These are phyloP conservation scores for Pituophis catenifer DNA, from an alignment of 2,113 vertebrate genomes.

Conservation along the genomic window DNA sequence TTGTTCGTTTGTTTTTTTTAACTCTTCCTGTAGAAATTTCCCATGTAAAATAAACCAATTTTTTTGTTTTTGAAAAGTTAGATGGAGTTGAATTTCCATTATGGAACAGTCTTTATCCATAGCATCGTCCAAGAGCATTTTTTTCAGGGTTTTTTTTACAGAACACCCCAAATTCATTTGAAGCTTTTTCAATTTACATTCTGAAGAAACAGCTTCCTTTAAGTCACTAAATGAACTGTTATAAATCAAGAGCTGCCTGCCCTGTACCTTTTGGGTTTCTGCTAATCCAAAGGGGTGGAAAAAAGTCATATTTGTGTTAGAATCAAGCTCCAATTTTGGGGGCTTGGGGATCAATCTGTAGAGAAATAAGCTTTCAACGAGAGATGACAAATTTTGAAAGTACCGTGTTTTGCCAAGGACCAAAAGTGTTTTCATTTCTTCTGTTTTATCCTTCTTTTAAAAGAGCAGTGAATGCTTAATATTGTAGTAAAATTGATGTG, in stretches of 20 bases:
- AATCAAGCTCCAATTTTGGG: not conserved
- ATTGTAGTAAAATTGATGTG: not conserved
- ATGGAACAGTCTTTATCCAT: not conserved
- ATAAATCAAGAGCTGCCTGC: too few relatives aligned
- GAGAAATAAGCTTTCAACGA: slow-evolving; percentile 48
- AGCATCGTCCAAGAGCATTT: not conserved
- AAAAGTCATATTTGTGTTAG: not conserved
- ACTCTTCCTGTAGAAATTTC: not conserved
- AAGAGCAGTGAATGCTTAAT: not conserved
- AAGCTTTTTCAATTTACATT: not conserved
- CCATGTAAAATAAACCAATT: not conserved
- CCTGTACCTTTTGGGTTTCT: too few relatives aligned
- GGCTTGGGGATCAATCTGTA: not conserved
- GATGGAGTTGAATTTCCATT: not conserved
- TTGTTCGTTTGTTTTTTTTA: not conserved
- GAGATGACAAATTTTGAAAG: not conserved
- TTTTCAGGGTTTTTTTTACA: too few relatives aligned
- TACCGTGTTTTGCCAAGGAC: slow-evolving; percentile 16
- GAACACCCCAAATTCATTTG: not conserved
- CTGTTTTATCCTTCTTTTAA: not conserved
- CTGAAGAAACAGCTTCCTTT: not conserved
- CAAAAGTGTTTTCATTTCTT: slow-evolving; percentile 47
- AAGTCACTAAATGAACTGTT: too few relatives aligned
- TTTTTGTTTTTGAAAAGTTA: not conserved
- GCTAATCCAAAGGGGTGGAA: too few relatives aligned